phyloP scores from a whole-genome alignment of 1,140 invertebrate genomes.

The Magallana gigas region DNA sequence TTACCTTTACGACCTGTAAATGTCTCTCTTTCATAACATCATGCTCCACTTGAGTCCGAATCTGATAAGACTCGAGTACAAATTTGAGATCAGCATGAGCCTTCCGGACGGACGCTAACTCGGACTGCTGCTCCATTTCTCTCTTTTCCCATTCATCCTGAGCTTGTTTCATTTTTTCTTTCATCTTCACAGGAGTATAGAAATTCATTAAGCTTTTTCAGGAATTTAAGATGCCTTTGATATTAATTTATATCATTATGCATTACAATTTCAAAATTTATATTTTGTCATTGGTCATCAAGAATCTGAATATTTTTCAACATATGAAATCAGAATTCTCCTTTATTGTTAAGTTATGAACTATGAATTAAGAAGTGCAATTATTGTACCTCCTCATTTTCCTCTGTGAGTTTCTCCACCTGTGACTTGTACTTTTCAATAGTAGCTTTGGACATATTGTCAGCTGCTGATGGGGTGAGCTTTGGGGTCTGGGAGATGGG shows the following conservation, averaged over 20 bases:
- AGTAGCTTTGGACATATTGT: conserved; percentile 60
- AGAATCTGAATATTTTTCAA: background rate
- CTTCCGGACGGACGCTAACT: conserved; percentile 64
- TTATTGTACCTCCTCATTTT: conserved; percentile 57
- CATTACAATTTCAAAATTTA: too few species aligned
- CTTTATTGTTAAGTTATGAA: too few species aligned
- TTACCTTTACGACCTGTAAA: conserved; percentile 68
- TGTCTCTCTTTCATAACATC: conserved; percentile 68
- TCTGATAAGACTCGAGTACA: conserved; percentile 66
- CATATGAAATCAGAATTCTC: too few species aligned
- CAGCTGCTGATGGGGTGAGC: conserved; percentile 53
- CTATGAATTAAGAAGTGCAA: too few species aligned
- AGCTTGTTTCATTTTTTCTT: conserved; percentile 58
- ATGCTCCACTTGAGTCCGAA: conserved; percentile 67
- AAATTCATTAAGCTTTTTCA: conserved; percentile 4
- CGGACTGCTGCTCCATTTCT: conserved; percentile 64
- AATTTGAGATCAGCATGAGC: conserved; percentile 64
- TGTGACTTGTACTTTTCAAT: conserved; percentile 68
- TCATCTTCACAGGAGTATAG: conserved; percentile 53
- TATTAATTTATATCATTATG: too few species aligned
- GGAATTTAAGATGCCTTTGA: background rate
- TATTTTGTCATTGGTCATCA: background rate
- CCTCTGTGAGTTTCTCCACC: conserved; percentile 58
- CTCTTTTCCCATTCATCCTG: conserved; percentile 62
- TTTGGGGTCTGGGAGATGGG: conserved; percentile 40